Percentiles rank a stretch among this genome's conserved stretches.
Conservation (phyloP, 1,140 invertebrate genomes). For the Drosophila burlai region DNA sequence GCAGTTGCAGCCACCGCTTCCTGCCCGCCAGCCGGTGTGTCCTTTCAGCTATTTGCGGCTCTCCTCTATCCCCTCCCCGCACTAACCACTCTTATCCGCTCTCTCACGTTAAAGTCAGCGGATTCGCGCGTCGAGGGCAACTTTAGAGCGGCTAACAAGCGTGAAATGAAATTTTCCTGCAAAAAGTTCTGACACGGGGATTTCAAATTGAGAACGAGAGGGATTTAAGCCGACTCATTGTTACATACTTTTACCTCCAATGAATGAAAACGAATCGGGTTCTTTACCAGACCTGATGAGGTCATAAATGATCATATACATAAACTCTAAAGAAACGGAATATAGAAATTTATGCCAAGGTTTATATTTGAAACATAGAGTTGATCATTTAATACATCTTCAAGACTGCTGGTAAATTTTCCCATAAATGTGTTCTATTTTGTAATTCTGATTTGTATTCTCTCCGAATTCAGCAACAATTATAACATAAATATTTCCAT, state of each 20-base stretch:
- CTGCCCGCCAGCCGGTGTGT: slow-evolving; percentile 16
- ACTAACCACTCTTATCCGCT: slow-evolving; percentile 3
- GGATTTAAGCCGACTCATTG: slow-evolving; percentile 13
- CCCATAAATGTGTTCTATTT: slow-evolving; percentile 1
- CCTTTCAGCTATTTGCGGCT: slow-evolving; percentile 18
- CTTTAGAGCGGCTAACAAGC: slow-evolving; percentile 46
- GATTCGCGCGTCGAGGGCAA: slow-evolving; percentile 19
- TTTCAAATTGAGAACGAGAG: slow-evolving; percentile 11
- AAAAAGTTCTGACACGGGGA: slow-evolving; percentile 21
- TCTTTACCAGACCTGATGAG: not conserved
- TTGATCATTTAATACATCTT: not conserved
- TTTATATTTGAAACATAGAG: not conserved
- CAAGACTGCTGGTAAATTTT: not conserved
- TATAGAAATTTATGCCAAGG: not conserved
- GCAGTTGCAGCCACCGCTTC: slow-evolving; percentile 41
- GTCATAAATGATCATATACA: not conserved
- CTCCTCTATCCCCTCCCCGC: slow-evolving; percentile 4
- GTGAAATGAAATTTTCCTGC: slow-evolving; percentile 38
- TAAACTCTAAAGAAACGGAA: not conserved
- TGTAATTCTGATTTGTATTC: slow-evolving; percentile 48
- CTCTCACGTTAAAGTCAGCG: slow-evolving; percentile 20
- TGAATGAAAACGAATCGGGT: slow-evolving; percentile 1
- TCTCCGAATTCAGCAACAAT: slow-evolving; percentile 64
- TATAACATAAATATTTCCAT: slow-evolving; percentile 34
- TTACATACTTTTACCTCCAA: not conserved